Conservation (phyloP, 2,888 invertebrate genomes). For the Trypoxylon attenuatum region DNA sequence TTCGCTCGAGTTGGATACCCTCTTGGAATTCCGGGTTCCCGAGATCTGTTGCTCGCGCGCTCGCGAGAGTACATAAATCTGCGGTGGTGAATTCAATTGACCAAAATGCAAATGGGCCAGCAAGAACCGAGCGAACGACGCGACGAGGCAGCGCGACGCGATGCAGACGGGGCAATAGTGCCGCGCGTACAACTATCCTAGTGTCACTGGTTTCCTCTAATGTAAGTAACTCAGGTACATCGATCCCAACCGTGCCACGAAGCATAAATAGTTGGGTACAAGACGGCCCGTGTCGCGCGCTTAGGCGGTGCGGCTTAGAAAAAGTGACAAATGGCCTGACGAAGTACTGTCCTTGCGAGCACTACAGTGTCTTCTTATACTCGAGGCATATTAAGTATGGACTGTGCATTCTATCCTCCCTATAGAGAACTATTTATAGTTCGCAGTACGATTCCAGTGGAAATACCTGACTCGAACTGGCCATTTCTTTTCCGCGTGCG, state of each 20-base stretch:
- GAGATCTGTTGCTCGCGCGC: background rate
- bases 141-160: slow-evolving; percentile 1
- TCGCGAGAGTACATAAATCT: background rate
- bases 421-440: slow-evolving; percentile 34
- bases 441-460: slow-evolving; percentile 17
- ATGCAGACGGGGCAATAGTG: too few relatives aligned
- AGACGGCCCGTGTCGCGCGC: slow-evolving; percentile 28
- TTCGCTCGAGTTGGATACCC: too few relatives aligned
- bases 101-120: slow-evolving; percentile 7
- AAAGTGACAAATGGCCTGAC: slow-evolving; percentile 44
- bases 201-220: slow-evolving; percentile 18
- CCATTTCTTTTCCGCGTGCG: background rate
- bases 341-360: slow-evolving; percentile 40
- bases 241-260: slow-evolving; percentile 18
- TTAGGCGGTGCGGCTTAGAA: slow-evolving; percentile 32
- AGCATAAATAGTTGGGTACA: slow-evolving; percentile 34
- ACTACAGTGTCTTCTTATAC: slow-evolving; percentile 31
- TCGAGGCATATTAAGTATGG: slow-evolving; percentile 40
- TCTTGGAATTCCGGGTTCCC: too few relatives aligned
- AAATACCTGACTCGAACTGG: slow-evolving; percentile 16
- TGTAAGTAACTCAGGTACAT: slow-evolving; percentile 16
- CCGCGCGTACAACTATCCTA: slow-evolving; percentile 23
- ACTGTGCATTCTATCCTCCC: slow-evolving; percentile 27
- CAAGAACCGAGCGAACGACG: slow-evolving; percentile 30
- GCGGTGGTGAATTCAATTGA: background rate